Conservation (phyloP, 2,888 invertebrate genomes). For the Drosophila paranaensis region DNA sequence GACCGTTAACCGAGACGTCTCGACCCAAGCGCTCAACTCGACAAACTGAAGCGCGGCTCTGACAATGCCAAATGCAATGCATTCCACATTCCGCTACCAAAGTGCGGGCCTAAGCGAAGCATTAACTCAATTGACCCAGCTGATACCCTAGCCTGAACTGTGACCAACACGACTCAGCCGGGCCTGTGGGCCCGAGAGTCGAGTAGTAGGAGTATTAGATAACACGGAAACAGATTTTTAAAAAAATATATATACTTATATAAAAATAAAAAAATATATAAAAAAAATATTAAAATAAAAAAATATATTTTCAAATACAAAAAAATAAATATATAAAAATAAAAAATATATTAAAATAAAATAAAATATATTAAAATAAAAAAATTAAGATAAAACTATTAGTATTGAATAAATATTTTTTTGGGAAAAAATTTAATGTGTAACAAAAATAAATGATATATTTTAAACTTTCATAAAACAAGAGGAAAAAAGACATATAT, state of each 20-base stretch:
- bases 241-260: too few species aligned
- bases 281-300: too few species aligned
- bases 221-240: neutral
- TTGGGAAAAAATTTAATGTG: too few species aligned
- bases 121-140: slow-evolving; percentile 26
- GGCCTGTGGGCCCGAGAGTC: neutral
- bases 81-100: slow-evolving; percentile 23
- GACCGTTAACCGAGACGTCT: slow-evolving; percentile 48
- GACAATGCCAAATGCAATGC: slow-evolving; percentile 6
- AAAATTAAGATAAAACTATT: too few species aligned
- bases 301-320: too few species aligned
- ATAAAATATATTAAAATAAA: too few species aligned
- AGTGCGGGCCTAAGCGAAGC: slow-evolving; percentile 40
- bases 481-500: too few species aligned
- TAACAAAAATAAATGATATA: too few species aligned
- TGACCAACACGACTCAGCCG: neutral
- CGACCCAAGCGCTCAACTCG: slow-evolving; percentile 47
- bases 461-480: too few species aligned
- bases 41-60: slow-evolving; percentile 17
- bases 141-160: slow-evolving; percentile 7
- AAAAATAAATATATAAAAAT: neutral
- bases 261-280: too few species aligned
- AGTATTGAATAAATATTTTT: too few species aligned
- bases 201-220: neutral
- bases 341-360: neutral